Conservation (phyloP, 2,888 invertebrate species). For the Epirrhoe alternata region DNA sequence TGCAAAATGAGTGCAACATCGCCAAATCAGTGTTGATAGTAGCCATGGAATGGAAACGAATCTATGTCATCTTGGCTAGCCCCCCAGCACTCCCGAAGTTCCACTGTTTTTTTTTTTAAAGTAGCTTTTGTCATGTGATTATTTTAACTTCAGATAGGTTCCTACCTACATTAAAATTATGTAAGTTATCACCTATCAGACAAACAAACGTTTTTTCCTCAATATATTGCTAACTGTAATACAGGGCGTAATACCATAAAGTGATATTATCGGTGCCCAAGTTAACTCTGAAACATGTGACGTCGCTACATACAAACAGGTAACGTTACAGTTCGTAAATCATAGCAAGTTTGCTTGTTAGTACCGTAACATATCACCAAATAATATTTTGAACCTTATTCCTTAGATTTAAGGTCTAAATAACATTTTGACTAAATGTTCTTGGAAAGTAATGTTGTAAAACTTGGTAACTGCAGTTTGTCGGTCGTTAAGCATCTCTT, state of each 20-base stretch:
- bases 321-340: slow-evolving; percentile 31
- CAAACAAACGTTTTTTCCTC: not conserved
- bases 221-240: slow-evolving; percentile 4
- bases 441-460: slow-evolving; percentile 20
- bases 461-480: slow-evolving; percentile 32
- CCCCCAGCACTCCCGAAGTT: too few species aligned
- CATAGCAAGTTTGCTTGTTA: slow-evolving; percentile 30
- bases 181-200: not conserved
- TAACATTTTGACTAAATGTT: slow-evolving; percentile 11
- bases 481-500: slow-evolving; percentile 24
- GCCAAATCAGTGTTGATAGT: too few species aligned
- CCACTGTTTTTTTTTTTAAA: too few species aligned
- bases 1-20: too few species aligned
- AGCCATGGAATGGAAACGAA: too few species aligned
- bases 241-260: not conserved
- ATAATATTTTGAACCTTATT: slow-evolving; percentile 17
- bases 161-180: too few species aligned
- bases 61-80: too few species aligned
- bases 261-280: not conserved
- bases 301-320: slow-evolving; percentile 25
- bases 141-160: too few species aligned
- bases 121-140: too few species aligned
- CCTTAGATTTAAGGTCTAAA: slow-evolving; percentile 5
- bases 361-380: slow-evolving; percentile 5
- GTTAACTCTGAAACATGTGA: slow-evolving; percentile 26